Evolutionary conservation across 2,113 vertebrate species (phyloP).

Genomic region (Tragulus kanchil): DNA sequence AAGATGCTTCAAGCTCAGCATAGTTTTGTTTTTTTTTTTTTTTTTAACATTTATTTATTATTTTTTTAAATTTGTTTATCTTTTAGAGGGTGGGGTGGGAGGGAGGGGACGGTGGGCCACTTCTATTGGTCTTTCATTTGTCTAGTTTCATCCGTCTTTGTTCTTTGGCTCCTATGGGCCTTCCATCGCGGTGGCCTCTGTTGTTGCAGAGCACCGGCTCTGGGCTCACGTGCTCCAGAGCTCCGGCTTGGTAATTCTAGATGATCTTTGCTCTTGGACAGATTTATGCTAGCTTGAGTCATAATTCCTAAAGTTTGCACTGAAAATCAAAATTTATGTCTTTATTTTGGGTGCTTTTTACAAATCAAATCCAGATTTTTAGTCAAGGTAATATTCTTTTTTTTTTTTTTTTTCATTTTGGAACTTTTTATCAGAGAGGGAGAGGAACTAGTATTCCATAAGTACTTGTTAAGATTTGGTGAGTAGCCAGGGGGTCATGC

Average conservation of each 20-base stretch:
- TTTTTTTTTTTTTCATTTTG: not conserved
- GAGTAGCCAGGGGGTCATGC: not conserved
- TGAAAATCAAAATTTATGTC: slow-evolving; percentile 44
- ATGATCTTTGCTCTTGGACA: slow-evolving; percentile 20
- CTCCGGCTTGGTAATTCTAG: not conserved
- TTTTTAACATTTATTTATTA: too few species aligned
- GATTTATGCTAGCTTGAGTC: not conserved
- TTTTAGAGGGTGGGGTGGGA: too few species aligned
- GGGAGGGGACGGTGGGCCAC: too few species aligned
- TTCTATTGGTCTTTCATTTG: too few species aligned
- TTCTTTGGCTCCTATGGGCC: too few species aligned
- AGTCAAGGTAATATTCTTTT: not conserved
- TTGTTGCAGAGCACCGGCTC: too few species aligned
- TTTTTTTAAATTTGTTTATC: too few species aligned
- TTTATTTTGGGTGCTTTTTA: slow-evolving; percentile 41
- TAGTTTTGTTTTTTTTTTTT: too few species aligned
- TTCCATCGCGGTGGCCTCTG: too few species aligned
- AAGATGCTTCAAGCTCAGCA: not conserved
- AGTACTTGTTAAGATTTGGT: not conserved
- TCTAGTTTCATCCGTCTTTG: too few species aligned
- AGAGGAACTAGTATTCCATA: not conserved
- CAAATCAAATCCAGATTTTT: slow-evolving; percentile 63
- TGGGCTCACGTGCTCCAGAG: too few species aligned
- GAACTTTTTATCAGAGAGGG: not conserved
- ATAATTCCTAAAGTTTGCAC: slow-evolving; percentile 34